Evolutionary conservation across 2,888 invertebrate genomes (phyloP).

Genomic region (Drosophila prolongata): DNA sequence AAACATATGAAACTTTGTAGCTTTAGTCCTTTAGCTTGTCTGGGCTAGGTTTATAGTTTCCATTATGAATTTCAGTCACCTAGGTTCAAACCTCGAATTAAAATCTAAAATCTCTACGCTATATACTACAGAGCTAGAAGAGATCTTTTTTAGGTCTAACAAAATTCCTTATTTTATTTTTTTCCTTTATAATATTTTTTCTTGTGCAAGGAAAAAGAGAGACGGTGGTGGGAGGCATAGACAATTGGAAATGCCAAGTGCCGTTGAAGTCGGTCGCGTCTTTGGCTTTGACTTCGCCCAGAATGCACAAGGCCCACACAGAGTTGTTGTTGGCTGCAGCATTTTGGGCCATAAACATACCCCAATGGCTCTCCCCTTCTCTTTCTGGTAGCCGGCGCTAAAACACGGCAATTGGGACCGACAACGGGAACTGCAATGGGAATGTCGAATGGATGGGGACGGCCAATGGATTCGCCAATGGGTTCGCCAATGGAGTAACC

Average conservation of each 20-base stretch:
- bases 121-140: no score
- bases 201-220: constrained; percentile 1
- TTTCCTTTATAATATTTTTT: constrained; percentile 9
- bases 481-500: constrained; percentile 32
- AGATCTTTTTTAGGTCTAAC: no score
- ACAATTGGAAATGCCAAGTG: constrained; percentile 71
- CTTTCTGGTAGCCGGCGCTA: constrained; percentile 64
- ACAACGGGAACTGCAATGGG: constrained; percentile 63
- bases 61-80: no score
- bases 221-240: constrained; percentile 23
- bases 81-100: no score
- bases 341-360: constrained; percentile 22
- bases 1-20: no score
- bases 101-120: no score
- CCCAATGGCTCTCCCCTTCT: not conserved
- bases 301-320: constrained; percentile 37
- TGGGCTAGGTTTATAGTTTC: no score
- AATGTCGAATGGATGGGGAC: constrained; percentile 30
- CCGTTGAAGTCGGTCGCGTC: constrained; percentile 53
- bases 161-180: not conserved
- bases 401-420: constrained; percentile 59
- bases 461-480: constrained; percentile 28
- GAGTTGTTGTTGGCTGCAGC: constrained; percentile 16
- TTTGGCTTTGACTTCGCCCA: constrained; percentile 26
- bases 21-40: no score